These are phyloP conservation scores for Pipa parva DNA, from an alignment of 2,113 vertebrate genomes.

Conservation along the genomic window DNA sequence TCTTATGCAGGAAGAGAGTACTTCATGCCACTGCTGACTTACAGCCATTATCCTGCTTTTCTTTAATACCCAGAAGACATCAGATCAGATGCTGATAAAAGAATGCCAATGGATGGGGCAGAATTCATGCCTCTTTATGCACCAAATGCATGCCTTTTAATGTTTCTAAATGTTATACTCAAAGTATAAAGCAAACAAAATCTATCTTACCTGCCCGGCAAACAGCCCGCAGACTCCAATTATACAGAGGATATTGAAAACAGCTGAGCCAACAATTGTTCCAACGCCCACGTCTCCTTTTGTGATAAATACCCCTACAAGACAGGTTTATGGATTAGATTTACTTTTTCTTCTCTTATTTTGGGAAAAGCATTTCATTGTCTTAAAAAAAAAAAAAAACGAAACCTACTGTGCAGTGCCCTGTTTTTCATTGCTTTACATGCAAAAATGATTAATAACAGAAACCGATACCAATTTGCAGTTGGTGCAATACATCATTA, in stretches of 20 bases:
- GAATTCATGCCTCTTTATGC: too few species aligned
- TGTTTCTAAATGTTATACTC: too few species aligned
- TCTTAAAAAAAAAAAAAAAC: not conserved
- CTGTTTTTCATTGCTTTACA: not conserved
- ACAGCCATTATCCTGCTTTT: too few species aligned
- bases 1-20: too few species aligned
- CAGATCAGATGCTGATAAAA: too few species aligned
- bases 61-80: too few species aligned
- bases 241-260: slow-evolving; percentile 97
- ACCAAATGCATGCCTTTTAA: not conserved
- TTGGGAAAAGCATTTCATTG: not conserved
- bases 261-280: slow-evolving; percentile 95
- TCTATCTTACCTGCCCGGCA: slow-evolving; percentile 78
- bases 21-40: too few species aligned
- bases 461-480: not conserved
- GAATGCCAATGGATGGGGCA: not conserved
- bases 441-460: not conserved
- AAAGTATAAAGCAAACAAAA: not conserved
- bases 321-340: slow-evolving; percentile 39
- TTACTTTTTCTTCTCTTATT: not conserved
- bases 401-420: not conserved
- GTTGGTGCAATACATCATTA: not conserved
- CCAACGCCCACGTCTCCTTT: slow-evolving; percentile 96
- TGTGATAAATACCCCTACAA: slow-evolving; percentile 93
- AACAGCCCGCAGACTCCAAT: slow-evolving; percentile 96